phyloP scores from a whole-genome alignment of 1,140 invertebrate genomes.

The Bradynema listronoti region DNA sequence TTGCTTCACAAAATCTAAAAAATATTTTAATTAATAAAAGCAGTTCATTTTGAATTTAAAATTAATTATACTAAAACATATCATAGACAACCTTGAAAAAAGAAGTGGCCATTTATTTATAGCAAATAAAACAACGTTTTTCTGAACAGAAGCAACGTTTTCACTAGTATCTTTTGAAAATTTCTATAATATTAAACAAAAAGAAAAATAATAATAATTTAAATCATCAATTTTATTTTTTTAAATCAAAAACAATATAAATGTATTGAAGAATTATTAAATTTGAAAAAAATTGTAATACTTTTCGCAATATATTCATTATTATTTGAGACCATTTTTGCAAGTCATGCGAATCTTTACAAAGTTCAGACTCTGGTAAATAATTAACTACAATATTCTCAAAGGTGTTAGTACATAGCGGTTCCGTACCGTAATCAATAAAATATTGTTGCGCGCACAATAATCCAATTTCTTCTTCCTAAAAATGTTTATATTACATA shows the following conservation, averaged over 20 bases:
- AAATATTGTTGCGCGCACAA: constrained; percentile 98
- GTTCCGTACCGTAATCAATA: constrained; percentile 72
- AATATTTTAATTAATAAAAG: constrained; percentile 53
- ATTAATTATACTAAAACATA: constrained; percentile 54
- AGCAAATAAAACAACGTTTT: constrained; percentile 96
- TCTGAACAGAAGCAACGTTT: constrained; percentile 73
- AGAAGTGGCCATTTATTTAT: constrained; percentile 97
- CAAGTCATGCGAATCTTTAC: constrained; percentile 62
- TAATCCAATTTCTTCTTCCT: constrained; percentile 94
- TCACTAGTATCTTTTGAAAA: constrained; percentile 32
- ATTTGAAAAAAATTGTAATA: constrained; percentile 44
- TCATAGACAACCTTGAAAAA: constrained; percentile 68
- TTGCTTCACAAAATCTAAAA: constrained; percentile 64
- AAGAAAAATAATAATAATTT: no score
- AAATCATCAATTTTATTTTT: not conserved
- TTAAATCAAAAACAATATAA: no score
- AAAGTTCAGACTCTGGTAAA: constrained; percentile 81
- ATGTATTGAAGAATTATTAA: not conserved
- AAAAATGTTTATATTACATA: no score
- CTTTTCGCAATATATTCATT: constrained; percentile 82
- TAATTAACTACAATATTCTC: constrained; percentile 82
- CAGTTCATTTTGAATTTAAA: not conserved
- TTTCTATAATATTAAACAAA: constrained; percentile 39
- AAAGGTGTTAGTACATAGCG: constrained; percentile 70
- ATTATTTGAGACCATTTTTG: constrained; percentile 82